Conservation (phyloP, 2,797 vertebrate species). For the Rhinella marina region DNA sequence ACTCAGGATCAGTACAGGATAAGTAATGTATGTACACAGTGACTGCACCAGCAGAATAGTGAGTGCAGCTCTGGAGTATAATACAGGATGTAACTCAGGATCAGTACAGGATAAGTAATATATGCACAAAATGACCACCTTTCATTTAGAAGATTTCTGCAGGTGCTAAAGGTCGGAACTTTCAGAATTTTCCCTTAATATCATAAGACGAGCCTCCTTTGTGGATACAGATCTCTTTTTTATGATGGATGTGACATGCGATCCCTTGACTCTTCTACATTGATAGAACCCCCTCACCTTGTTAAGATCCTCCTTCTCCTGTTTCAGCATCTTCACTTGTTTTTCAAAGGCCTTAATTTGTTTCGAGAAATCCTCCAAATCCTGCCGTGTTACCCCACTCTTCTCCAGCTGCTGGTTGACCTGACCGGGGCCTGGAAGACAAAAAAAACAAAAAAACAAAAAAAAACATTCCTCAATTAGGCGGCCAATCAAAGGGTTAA, state of each 20-base stretch:
- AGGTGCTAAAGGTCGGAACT: too few relatives aligned
- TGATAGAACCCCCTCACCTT: slow-evolving; percentile 88
- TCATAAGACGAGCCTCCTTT: too few relatives aligned
- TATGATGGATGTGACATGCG: background rate
- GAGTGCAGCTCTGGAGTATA: too few relatives aligned
- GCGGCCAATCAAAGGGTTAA: too few relatives aligned
- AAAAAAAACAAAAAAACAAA: slow-evolving; percentile 5
- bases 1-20: too few relatives aligned
- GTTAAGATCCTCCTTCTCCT: slow-evolving; percentile 90
- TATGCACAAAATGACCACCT: background rate
- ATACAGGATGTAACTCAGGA: too few relatives aligned
- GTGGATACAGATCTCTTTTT: too few relatives aligned
- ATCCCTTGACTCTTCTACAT: background rate
- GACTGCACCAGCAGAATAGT: too few relatives aligned
- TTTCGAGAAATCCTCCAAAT: slow-evolving; percentile 90
- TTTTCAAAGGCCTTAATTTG: slow-evolving; percentile 90
- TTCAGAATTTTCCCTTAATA: too few relatives aligned
- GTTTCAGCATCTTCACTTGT: slow-evolving; percentile 85
- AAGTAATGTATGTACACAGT: too few relatives aligned
- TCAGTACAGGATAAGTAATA: background rate
- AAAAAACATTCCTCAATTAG: background rate
- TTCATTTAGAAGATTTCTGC: too few relatives aligned
- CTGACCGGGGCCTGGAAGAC: slow-evolving; percentile 82
- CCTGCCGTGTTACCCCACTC: slow-evolving; percentile 79
- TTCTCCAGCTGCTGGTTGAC: slow-evolving; percentile 90